These are phyloP conservation scores for Philaethria dido DNA, from an alignment of 2,888 invertebrate genomes.

Conservation along the genomic window DNA sequence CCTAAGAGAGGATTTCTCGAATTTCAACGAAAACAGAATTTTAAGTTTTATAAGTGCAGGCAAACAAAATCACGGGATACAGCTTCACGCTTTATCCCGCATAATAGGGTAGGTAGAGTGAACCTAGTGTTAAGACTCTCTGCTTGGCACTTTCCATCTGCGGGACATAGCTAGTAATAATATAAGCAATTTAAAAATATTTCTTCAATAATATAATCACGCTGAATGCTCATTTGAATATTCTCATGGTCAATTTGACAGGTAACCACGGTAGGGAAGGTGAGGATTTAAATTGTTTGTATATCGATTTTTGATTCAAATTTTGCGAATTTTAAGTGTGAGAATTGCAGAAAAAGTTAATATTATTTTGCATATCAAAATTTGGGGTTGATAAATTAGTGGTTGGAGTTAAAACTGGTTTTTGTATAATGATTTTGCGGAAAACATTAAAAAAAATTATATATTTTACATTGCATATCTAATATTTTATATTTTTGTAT, in stretches of 20 bases:
- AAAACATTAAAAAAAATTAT: too few relatives aligned
- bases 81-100: too few relatives aligned
- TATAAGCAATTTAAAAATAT: not conserved
- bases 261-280: conserved; percentile 58
- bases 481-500: too few relatives aligned
- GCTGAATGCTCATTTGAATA: conserved; percentile 55
- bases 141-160: too few relatives aligned
- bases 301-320: conserved; percentile 72
- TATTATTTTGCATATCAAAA: conserved; percentile 7
- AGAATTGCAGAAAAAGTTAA: conserved; percentile 24
- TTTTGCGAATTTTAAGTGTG: conserved; percentile 45
- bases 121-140: too few relatives aligned
- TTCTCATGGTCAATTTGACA: conserved; percentile 76
- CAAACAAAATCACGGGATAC: too few relatives aligned
- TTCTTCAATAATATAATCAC: conserved; percentile 11
- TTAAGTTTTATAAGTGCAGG: too few relatives aligned
- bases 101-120: too few relatives aligned
- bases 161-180: too few relatives aligned
- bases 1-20: too few relatives aligned
- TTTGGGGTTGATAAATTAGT: not conserved
- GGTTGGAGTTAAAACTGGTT: not conserved
- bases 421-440: not conserved
- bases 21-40: too few relatives aligned
- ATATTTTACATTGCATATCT: too few relatives aligned
- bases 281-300: conserved; percentile 47